Evolutionary conservation across 2,113 vertebrate species (phyloP).

Genomic region (Psephotus haematonotus): DNA sequence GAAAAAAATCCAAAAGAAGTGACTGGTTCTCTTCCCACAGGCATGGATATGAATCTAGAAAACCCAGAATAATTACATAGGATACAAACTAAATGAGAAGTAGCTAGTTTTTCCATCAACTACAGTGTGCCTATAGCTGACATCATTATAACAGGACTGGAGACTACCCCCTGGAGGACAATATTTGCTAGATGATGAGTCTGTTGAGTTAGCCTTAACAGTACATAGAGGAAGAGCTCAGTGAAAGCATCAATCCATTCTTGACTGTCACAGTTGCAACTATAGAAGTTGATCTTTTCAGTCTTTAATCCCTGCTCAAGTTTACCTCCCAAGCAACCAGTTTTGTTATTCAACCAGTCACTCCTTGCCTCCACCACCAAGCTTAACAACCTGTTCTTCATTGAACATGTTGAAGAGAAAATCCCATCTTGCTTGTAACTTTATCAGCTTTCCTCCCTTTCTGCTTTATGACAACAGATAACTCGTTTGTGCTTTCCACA

Average conservation of each 20-base stretch:
- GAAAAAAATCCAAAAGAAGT: background rate
- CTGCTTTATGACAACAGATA: background rate
- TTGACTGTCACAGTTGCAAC: background rate
- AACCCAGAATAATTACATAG: constrained; percentile 13
- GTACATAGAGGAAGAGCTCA: background rate
- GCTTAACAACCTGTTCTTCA: background rate
- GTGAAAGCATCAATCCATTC: background rate
- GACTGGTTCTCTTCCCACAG: constrained; percentile 1
- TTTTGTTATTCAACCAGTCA: background rate
- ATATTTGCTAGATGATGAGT: background rate
- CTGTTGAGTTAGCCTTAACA: background rate
- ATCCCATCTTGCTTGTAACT: background rate
- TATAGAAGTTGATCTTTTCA: background rate
- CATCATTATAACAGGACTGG: constrained; percentile 1
- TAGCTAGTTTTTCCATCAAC: constrained; percentile 2
- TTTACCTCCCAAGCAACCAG: background rate
- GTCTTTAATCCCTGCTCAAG: background rate
- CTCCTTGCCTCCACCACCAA: background rate
- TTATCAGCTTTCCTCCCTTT: background rate
- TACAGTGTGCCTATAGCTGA: constrained; percentile 2
- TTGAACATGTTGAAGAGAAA: background rate
- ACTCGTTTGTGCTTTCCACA: background rate
- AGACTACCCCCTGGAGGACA: background rate
- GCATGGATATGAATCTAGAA: constrained; percentile 11
- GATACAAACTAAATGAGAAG: constrained; percentile 20